Conservation (phyloP, 2,888 invertebrate species). For the Cinara cedri region DNA sequence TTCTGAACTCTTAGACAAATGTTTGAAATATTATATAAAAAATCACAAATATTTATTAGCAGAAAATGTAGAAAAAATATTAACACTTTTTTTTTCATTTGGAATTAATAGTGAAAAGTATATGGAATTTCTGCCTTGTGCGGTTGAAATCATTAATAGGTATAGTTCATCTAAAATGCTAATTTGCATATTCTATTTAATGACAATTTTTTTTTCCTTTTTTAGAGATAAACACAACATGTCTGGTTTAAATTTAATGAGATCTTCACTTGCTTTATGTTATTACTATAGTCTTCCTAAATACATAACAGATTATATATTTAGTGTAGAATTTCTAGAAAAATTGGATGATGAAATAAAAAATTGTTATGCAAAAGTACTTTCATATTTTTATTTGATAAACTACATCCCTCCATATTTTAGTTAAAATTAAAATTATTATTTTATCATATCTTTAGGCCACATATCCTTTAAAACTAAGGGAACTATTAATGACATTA, state of each 20-base stretch:
- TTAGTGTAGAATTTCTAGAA: slow-evolving; percentile 69
- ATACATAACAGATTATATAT: slow-evolving; percentile 67
- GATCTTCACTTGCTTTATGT: slow-evolving; percentile 66
- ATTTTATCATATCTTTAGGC: slow-evolving; percentile 62
- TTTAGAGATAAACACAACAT: slow-evolving; percentile 68
- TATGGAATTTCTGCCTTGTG: slow-evolving; percentile 42
- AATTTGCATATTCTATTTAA: background rate
- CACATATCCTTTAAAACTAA: slow-evolving; percentile 67
- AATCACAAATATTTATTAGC: slow-evolving; percentile 48
- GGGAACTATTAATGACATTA: slow-evolving; percentile 68
- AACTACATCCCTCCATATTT: background rate
- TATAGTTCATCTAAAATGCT: background rate
- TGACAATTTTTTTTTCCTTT: slow-evolving; percentile 55
- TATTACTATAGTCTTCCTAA: slow-evolving; percentile 67
- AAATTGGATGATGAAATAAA: slow-evolving; percentile 68
- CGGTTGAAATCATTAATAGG: slow-evolving; percentile 45
- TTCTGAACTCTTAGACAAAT: slow-evolving; percentile 27
- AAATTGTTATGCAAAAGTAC: slow-evolving; percentile 51
- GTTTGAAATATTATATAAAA: slow-evolving; percentile 41
- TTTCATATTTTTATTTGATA: background rate
- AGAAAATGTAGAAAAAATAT: slow-evolving; percentile 35
- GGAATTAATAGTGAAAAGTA: slow-evolving; percentile 40
- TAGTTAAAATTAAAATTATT: background rate
- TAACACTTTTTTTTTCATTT: slow-evolving; percentile 45
- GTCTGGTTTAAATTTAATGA: slow-evolving; percentile 66